Evolutionary conservation across 92 coral and sea anemone genomes (phyloP), one percentile per base, ranked within the genome.

Genomic region (Muricea muricata): DNA sequence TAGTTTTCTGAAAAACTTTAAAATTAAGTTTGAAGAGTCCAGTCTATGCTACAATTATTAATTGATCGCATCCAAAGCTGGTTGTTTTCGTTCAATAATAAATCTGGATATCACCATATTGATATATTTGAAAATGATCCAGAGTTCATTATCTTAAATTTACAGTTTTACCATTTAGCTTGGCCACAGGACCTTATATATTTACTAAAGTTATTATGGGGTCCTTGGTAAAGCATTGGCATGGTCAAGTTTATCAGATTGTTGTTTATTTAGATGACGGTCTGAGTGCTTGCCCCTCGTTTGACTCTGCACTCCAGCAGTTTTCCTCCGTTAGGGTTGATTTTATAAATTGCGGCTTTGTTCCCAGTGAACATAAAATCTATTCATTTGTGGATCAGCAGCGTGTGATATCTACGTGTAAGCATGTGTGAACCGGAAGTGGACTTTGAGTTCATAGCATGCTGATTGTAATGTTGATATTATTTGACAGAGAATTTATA

Each of bases 21-120:
- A 78, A 47, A 67, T 90, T 52, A 87, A 87, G 71, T 87, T 87
- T 73, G 89, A 87, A 58, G 88, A 35, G 81, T 85, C 7, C 87
- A 87, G 26, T 65, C 82, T 10, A 73, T 87, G 72, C 45, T 78
- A 13, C 47, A 26, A 28, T 30, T 56, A 25, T 35, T 90, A 41
- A 5, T 52, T 35, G 84, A 79, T 50, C 1, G 74, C 14, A 73
- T 74, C 46, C 48, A 57, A 18, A 32, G 37, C 8, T 90, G 81
- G 87, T 23, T 65, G 13, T 87, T 63, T 57, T 87, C 89, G 5
- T 86, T 90, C 68, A 85, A 86, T 66, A 90, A 86, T 31, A 90
- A 84, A 26, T 84, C 86, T 10, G 78, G 77, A 7, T 88, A 88
- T 67, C 88, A 83, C 52, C 88, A 88, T 35, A 81, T 87, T 21